These are phyloP conservation scores for Graphium colonna DNA, from an alignment of 2,888 invertebrate species.

Conservation along the genomic window DNA sequence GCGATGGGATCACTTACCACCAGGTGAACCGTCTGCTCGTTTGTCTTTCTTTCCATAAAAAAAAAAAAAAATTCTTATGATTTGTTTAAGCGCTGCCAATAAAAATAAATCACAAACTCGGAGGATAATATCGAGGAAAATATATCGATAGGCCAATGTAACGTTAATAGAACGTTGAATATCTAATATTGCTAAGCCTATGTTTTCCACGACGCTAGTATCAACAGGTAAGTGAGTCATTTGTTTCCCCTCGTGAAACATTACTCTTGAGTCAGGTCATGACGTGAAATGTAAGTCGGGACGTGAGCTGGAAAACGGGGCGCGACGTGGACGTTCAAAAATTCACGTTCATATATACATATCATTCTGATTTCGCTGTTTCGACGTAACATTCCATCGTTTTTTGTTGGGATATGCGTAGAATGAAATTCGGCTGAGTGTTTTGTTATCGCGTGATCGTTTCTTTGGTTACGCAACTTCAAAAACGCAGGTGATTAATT, in stretches of 20 bases:
- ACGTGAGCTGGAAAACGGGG: constrained; percentile 33
- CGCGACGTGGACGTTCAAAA: constrained; percentile 39
- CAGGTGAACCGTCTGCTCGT: too few relatives aligned
- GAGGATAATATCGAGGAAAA: neutral
- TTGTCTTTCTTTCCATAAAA: too few relatives aligned
- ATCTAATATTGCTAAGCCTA: constrained; percentile 37
- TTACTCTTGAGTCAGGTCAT: constrained; percentile 50
- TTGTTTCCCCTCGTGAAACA: constrained; percentile 57
- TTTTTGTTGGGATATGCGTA: too few relatives aligned
- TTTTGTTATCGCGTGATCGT: constrained; percentile 7
- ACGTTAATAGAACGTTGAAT: constrained; percentile 50
- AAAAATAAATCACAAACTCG: constrained; percentile 36
- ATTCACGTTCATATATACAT: constrained; percentile 36
- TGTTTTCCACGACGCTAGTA: constrained; percentile 45
- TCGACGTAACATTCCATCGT: constrained; percentile 14
- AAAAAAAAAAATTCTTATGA: too few relatives aligned
- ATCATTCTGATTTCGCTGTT: constrained; percentile 30
- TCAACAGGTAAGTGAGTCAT: constrained; percentile 74
- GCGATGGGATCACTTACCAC: too few relatives aligned
- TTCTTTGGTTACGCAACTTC: too few relatives aligned
- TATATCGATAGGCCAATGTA: constrained; percentile 25
- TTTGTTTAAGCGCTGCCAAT: too few relatives aligned
- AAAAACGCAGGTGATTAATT: too few relatives aligned
- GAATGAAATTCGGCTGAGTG: constrained; percentile 16
- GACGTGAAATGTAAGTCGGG: constrained; percentile 42